A percentile compares a stretch with the other conserved stretches of the same genome.
Conservation (phyloP, 2,113 vertebrate genomes). For the Tiliqua scincoides region DNA sequence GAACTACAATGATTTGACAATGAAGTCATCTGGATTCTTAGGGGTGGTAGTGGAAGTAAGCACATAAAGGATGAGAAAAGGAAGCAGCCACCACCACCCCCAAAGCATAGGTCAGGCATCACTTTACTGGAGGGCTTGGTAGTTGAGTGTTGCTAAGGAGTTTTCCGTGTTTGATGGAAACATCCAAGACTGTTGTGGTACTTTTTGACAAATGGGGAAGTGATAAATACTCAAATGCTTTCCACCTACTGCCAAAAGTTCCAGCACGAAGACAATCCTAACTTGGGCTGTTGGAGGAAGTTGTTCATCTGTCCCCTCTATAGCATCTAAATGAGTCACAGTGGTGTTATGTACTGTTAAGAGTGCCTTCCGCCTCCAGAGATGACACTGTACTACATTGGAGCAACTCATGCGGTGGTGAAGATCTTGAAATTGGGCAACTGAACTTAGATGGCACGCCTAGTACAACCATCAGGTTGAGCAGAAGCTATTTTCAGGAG, state of each 20-base stretch:
- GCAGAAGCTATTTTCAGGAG: background rate
- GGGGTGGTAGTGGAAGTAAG: too few relatives aligned
- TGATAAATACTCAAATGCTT: background rate
- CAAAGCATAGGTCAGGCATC: background rate
- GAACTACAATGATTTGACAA: background rate
- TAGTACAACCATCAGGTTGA: background rate
- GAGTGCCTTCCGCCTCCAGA: background rate
- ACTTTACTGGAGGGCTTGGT: constrained; percentile 9
- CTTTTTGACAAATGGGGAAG: constrained; percentile 34
- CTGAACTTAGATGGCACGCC: background rate
- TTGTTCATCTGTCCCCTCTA: constrained; percentile 15
- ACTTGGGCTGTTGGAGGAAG: constrained; percentile 14
- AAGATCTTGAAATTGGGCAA: background rate
- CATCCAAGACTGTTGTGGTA: constrained; percentile 19
- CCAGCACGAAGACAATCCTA: constrained; percentile 6
- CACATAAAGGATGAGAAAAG: background rate
- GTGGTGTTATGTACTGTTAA: fast-evolving
- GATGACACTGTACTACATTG: fast-evolving
- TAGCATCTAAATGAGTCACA: background rate
- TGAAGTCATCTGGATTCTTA: background rate
- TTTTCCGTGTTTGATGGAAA: constrained; percentile 54
- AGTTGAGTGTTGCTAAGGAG: background rate
- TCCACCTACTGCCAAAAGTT: constrained; percentile 29
- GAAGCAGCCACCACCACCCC: background rate
- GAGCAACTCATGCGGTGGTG: background rate